Evolutionary conservation across 1,140 invertebrate species (phyloP), one percentile per base, ranked within the genome.

Genomic region (Nautilus pompilius): DNA sequence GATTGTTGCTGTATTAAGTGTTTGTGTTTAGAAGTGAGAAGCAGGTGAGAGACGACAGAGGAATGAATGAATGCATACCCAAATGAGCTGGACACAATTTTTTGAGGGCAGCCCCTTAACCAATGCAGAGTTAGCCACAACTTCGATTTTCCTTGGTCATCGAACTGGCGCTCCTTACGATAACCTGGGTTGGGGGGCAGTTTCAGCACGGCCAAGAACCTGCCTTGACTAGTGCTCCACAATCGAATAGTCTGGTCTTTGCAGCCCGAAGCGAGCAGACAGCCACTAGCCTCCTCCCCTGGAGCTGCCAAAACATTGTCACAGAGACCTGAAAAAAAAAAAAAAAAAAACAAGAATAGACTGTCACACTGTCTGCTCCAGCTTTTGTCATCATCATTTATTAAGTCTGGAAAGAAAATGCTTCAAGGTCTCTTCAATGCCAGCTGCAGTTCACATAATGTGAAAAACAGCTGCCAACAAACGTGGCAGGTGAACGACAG

Each of bases 51-150:
- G 81, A 62, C 1, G 8, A 33, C 24, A 24, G 10, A 6, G 13
- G 13, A 58, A 48, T 20, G n/a, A n/a, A n/a, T n/a, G n/a, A n/a
- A n/a, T n/a, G n/a, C 60, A 53, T 65, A 79, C 77, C 67, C 65
- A 46, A 58, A 30, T 15, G 73, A 74, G 34, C 68, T 71, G 20
- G 71, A 77, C 0, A 76, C 45, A 17, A 79, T 60, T 4, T 67
- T 33, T 5, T 65, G 33, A 10, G 72, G 63, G 32, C 30, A 41
- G 13, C 67, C 26, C 48, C 82, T 72, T n/a, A 83, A 71, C 88
- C 88, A 89, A 68, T 77, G 80, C 17, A 89, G 63, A 4, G 82
- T 73, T 10, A 84, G 81, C 85, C 85, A 81, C 2, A 60, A 36
- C 33, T 67, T 68, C 2, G 49, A 57, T 13, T 63, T 51, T 3